These are phyloP conservation scores for Nematopogon swammerdamellus DNA, from an alignment of 2,888 invertebrate species.

Conservation along the genomic window DNA sequence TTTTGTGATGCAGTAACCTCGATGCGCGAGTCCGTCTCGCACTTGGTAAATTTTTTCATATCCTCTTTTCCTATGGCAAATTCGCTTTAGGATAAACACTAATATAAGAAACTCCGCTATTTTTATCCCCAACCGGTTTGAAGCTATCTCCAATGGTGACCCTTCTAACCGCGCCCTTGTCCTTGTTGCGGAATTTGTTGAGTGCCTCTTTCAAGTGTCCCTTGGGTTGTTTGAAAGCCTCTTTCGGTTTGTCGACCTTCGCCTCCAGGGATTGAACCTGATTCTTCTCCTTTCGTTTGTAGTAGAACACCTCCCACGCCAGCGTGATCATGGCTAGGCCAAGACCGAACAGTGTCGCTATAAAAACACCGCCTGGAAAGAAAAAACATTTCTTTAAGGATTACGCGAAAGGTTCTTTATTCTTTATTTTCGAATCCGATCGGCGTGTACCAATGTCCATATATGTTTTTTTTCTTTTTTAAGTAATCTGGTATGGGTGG, in stretches of 20 bases:
- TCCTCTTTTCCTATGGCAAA: conserved; percentile 26
- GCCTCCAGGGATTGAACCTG: conserved; percentile 22
- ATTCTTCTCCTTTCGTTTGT: conserved; percentile 55
- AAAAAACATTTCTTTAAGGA: background rate
- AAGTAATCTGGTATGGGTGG: too few species aligned
- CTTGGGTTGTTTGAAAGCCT: conserved; percentile 17
- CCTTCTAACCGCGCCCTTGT: conserved; percentile 18
- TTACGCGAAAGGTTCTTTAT: too few species aligned
- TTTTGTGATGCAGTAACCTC: too few species aligned
- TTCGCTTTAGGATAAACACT: conserved; percentile 37
- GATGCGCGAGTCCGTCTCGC: too few species aligned
- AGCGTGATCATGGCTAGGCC: conserved; percentile 82
- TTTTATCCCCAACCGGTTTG: conserved; percentile 27
- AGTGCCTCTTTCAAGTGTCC: conserved; percentile 11
- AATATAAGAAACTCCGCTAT: conserved; percentile 31
- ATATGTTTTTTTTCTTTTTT: too few species aligned
- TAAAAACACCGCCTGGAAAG: conserved; percentile 78
- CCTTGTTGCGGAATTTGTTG: conserved; percentile 5
- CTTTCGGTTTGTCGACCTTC: conserved; percentile 16
- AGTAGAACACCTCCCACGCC: conserved; percentile 77
- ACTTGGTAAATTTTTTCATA: too few species aligned
- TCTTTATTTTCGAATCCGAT: too few species aligned
- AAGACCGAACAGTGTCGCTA: conserved; percentile 82
- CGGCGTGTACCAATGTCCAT: too few species aligned
- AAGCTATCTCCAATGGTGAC: conserved; percentile 47